Base-by-base conservation (phyloP, 2,113 vertebrate species). In the Festucalex cinctus region DNA sequence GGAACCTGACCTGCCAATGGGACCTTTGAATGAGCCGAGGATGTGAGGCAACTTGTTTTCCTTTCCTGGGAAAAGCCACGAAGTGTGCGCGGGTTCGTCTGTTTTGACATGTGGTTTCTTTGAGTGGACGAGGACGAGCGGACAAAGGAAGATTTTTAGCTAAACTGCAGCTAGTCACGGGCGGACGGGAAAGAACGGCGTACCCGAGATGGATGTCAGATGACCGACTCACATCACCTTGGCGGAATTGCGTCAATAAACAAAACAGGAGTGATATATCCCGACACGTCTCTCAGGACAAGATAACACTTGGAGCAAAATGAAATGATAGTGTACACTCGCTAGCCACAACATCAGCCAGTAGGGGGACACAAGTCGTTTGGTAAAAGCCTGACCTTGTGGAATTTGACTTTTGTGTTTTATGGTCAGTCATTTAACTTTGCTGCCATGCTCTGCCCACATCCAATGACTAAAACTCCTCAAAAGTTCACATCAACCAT, bases 31-130 rank as follows among this genome's bases (percentile, higher is more conserved):
- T 37, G 65, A 69, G 62, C 57, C 20, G 53, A 64, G 67, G 67
- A 75, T 73, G 76, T 78, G 83, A 74, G 68, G 70, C 20, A 71
- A 78, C 69, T 80, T 85, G 78, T 77, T 85, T 87, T 79, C 51
- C 76, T 68, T 80, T 39, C 69, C 39, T 36, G 48, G 68, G 13
- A 80, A 75, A 43, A 19, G 37, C 56, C 20, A 5, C 67, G 59
- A 73, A 44, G 22, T 19, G 65, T 58, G 64, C 54, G 59, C 24
- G 44, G n/a, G 37, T 20, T 65, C 61, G 64, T 35, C 64, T 76
- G 72, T 71, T 77, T 80, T 69, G 26, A 65, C 44, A 60, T 62
- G 68, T 69, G 68, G 5, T 70, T 71, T 80, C 44, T 65, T 17
- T 22, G 19, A 19, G 63, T 53, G 56, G 64, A 14, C 9, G 16